phyloP scores from a whole-genome alignment of 2,113 vertebrate species.

The Siphamia tubifer region DNA sequence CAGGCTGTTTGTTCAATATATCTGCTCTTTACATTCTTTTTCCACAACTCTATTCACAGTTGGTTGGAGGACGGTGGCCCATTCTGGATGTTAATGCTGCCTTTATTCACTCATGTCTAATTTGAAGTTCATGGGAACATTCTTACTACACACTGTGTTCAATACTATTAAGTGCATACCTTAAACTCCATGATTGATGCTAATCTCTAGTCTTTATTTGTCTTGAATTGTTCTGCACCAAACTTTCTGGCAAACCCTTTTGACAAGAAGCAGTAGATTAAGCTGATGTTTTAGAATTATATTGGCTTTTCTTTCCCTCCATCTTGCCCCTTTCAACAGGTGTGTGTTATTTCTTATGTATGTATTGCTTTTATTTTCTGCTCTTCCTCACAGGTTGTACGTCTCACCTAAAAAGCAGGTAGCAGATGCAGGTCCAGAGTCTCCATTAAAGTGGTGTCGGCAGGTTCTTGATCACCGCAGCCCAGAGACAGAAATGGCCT shows the following conservation, averaged over 20 bases:
- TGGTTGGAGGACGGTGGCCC: too few species aligned
- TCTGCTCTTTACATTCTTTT: background rate
- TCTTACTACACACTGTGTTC: background rate
- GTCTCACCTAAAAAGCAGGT: constrained; percentile 86
- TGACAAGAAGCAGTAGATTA: constrained; percentile 11
- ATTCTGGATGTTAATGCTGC: background rate
- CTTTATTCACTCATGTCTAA: background rate
- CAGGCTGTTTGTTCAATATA: background rate
- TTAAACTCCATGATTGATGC: background rate
- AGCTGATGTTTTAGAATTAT: background rate
- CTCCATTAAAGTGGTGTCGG: constrained; percentile 88
- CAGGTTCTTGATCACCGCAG: constrained; percentile 89
- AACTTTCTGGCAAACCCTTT: background rate
- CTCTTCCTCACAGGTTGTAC: constrained; percentile 81
- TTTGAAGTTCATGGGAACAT: background rate
- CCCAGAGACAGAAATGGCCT: constrained; percentile 89
- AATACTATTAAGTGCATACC: background rate
- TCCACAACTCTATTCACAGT: background rate
- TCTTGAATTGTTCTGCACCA: background rate
- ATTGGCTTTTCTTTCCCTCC: background rate
- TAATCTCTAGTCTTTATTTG: constrained; percentile 17
- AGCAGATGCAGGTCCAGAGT: constrained; percentile 75
- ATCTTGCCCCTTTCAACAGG: background rate
- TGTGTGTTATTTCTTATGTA: background rate
- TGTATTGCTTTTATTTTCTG: background rate